Conservation (phyloP, 2,797 vertebrate genomes). For the Anas flavirostris region DNA sequence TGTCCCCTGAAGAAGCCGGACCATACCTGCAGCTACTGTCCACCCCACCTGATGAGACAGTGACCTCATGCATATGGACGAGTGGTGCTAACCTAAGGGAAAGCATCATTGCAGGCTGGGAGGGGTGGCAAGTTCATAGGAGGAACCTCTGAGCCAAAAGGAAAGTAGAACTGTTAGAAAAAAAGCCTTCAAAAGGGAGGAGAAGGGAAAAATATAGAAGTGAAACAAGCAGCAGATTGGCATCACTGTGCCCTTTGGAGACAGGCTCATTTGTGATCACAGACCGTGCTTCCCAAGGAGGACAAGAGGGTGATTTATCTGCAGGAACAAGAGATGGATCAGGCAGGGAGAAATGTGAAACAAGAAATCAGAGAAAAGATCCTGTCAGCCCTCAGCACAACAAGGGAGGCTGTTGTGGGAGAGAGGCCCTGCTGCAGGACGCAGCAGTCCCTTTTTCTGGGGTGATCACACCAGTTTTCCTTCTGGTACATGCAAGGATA, state of each 20-base stretch:
- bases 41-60: not conserved
- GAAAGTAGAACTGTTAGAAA: not conserved
- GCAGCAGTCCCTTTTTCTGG: not conserved
- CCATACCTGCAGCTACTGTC: not conserved
- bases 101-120: not conserved
- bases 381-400: not conserved
- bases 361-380: not conserved
- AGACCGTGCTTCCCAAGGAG: not conserved
- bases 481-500: not conserved
- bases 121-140: not conserved
- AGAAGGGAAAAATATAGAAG: not conserved
- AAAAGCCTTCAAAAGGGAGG: not conserved
- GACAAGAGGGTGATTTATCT: conserved; percentile 57
- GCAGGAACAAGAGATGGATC: conserved; percentile 17
- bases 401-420: not conserved
- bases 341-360: conserved; percentile 30
- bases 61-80: not conserved
- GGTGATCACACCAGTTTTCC: not conserved
- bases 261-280: not conserved
- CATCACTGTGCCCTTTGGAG: not conserved
- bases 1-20: not conserved
- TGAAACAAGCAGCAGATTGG: not conserved
- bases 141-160: not conserved
- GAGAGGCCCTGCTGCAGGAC: not conserved
- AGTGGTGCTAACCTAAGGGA: too few species aligned